Evolutionary conservation across 2,113 vertebrate genomes (phyloP), one percentile per base, ranked within the genome.

Genomic region (Xyliphius kryptos): DNA sequence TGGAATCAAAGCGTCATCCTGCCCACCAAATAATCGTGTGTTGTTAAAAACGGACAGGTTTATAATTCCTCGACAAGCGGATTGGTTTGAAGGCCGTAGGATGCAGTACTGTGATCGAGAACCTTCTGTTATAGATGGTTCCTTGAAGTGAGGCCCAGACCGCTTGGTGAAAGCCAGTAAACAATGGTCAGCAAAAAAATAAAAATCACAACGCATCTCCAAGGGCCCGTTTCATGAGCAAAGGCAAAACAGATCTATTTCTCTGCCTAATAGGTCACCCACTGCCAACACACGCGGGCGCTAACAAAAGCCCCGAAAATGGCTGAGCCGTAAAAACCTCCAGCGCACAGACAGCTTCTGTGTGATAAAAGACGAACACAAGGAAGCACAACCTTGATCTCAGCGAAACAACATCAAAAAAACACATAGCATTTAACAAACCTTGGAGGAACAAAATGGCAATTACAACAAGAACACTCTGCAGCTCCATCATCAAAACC

Each of bases 41-140:
- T 41, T 71, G 67, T 66, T 62, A 64, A 70, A 67, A 64, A 67
- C 66, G 13, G 69, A 74, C 69, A 76, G 78, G 72, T 76, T 69
- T 73, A 70, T 72, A 76, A 79, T 76, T 76, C 54, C 32, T 69
- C 70, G 70, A 74, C 73, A 74, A 68, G 36, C 61, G 70, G 68
- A 52, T 73, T 69, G 77, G 74, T 70, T 69, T 62, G 56, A 71
- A 60, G 70, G 61, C 53, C 5, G 3, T 56, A n/a, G 59, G 56
- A 26, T 36, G 20, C 50, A 19, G 56, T 37, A 49, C 54, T 32
- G 32, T 20, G 61, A 40, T 56, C 56, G 11, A 43, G 53, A 12
- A 22, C 67, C 65, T 77, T 62, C 72, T 56, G 74, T 47, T 36
- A 38, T 49, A 46, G 54, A 63, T 12, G 43, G 41, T 46, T 36